phyloP scores from a whole-genome alignment of 2,888 invertebrate genomes.

The Cephus pulcher region DNA sequence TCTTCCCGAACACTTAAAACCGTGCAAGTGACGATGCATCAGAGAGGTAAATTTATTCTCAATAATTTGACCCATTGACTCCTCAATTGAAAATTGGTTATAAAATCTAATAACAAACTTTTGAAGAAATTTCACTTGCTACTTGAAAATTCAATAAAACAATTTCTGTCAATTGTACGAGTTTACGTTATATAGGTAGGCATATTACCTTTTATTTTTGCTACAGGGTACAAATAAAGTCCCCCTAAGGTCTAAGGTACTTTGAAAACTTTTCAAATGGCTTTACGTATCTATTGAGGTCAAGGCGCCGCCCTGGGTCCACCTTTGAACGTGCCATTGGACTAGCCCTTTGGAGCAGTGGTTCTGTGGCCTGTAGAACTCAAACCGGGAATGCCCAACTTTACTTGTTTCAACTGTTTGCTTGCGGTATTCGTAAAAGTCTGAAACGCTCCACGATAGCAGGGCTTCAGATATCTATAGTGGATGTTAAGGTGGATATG shows the following conservation, averaged over 20 bases:
- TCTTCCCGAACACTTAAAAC: not conserved
- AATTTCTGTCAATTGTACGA: not conserved
- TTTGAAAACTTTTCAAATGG: not conserved
- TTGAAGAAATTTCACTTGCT: not conserved
- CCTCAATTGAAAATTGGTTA: not conserved
- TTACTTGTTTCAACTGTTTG: conserved; percentile 15
- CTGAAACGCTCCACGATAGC: not conserved
- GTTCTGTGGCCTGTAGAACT: conserved; percentile 10
- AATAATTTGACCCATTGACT: not conserved
- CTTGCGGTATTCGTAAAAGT: conserved; percentile 9
- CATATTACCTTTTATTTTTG: not conserved
- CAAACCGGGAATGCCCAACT: conserved; percentile 14
- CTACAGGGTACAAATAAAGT: not conserved
- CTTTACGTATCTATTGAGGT: not conserved
- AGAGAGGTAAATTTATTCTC: not conserved
- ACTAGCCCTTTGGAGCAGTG: not conserved
- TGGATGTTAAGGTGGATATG: not conserved
- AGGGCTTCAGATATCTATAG: not conserved
- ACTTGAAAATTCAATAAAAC: not conserved
- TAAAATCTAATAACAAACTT: not conserved
- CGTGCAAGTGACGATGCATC: not conserved
- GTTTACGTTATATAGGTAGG: not conserved
- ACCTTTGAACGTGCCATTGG: not conserved
- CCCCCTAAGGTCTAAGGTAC: not conserved
- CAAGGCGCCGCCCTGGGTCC: not conserved